Base-by-base conservation (phyloP, 2,113 vertebrate genomes). In the Atherinomorus stipes region DNA sequence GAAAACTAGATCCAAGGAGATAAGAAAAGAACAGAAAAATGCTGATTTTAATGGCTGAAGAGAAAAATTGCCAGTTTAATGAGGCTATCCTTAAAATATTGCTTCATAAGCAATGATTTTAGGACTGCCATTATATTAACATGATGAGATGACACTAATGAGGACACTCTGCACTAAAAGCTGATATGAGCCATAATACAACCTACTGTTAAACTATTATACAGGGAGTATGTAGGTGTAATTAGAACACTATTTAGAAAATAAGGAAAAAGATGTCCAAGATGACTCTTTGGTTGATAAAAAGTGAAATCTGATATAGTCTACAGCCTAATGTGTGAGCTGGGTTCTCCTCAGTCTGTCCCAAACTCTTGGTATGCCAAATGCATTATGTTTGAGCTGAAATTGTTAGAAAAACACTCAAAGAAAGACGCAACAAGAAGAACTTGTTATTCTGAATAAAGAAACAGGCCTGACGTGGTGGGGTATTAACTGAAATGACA, bases 401-500 rank as follows among this genome's bases (percentile, higher is more conserved):
- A 74, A 51, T 13, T 37, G 15, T 26, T 15, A 23, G 10, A 42
- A 49, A 22, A 10, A 7, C 15, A 12, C 34, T 44, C 22, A 67
- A 66, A 59, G 59, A 28, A 22, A 58, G 25, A 60, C 11, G 34
- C 38, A 50, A 61, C 58, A 74, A 71, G 63, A 62, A 80, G 62
- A 57, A 49, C 19, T 75, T 21, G 28, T 45, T 40, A 60, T 64
- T 71, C 63, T 45, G 44, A 78, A 67, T 72, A 31, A 54, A 72
- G 59, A 72, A 80, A 57, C 44, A 56, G 71, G 26, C 47, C 44
- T 54, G 10, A 62, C 79, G 77, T 74, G 63, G 76, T 54, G 80
- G 75, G 47, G 57, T 84, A 74, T 74, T 69, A 64, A 66, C 50
- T 84, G 67, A 62, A 71, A 63, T 75, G 50, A 84, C 64, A 75